Conservation (phyloP, 35 echinoderm and acorn worm species). For the Apostichopus californicus region DNA sequence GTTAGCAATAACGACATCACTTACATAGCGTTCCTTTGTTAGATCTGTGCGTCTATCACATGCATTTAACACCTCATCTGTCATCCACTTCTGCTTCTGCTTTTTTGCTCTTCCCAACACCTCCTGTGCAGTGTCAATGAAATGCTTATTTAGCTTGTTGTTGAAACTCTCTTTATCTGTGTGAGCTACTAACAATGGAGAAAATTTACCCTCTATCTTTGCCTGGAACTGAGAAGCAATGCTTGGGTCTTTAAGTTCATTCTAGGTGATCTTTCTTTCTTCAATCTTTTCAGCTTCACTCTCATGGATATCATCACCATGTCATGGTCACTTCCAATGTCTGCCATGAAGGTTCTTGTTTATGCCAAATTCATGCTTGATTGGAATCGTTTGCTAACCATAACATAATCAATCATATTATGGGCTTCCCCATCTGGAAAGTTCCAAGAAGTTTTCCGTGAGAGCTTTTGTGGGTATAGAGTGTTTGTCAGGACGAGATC, state of each 20-base stretch:
- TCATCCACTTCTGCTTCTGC: not conserved
- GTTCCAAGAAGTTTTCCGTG: too few relatives aligned
- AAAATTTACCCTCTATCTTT: not conserved
- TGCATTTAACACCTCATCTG: not conserved
- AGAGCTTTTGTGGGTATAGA: too few relatives aligned
- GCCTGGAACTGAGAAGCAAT: not conserved
- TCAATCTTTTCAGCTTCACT: too few relatives aligned
- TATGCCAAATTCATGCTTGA: too few relatives aligned
- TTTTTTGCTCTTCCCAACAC: not conserved
- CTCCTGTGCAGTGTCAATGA: not conserved
- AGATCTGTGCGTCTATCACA: not conserved
- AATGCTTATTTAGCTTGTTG: not conserved
- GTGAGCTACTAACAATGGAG: not conserved
- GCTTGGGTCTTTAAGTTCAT: not conserved
- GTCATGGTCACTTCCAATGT: too few relatives aligned
- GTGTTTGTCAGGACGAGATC: too few relatives aligned
- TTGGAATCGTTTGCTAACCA: too few relatives aligned
- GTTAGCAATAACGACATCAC: too few relatives aligned
- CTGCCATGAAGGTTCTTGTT: too few relatives aligned
- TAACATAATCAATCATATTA: too few relatives aligned
- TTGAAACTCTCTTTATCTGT: not conserved
- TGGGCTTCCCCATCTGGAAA: too few relatives aligned
- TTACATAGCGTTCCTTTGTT: not conserved
- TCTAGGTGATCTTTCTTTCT: not conserved
- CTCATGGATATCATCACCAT: too few relatives aligned